Base-by-base conservation (phyloP, 2,888 invertebrate species). In the Lingula anatina region DNA sequence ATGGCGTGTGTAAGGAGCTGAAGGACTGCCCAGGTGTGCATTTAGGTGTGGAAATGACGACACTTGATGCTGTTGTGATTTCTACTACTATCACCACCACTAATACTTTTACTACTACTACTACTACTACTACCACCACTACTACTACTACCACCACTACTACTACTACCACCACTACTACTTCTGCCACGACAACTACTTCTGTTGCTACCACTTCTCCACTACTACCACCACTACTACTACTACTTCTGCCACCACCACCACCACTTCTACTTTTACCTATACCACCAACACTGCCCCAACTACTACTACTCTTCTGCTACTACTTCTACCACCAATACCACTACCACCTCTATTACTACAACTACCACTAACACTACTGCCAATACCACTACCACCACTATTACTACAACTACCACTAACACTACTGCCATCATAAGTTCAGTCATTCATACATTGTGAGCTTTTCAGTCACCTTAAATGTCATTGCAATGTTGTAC, bases 61-160 rank as follows among this genome's bases (percentile, higher is more conserved):
- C n/a, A n/a, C n/a, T n/a, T 46, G 26, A 12, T 46, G n/a, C 39
- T 37, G 35, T 3, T 44, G 35, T 23, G 28, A 36, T 20, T 21
- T 35, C 3, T 35, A n/a, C 44, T 35, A 44, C 44, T 21, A 3
- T 35, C 35, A 1, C 36, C 35, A 24, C 3, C 35, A 21, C 27
- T 44, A 31, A n/a, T 31, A 20, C 44, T 31, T 20, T 31, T 31
- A 44, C 31, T 31, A 44, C 31, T 31, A 31, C 44, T 31, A 31
- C 44, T n/a, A 31, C 44, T n/a, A 21, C 35, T 31, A 44, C 44
- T 44, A 18, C 44, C 20, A 44, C 31, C 5, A 24, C 45, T 45
- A 36, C 45, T 35, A 36, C 36, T 35, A 5, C 21, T 36, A 37
- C 45, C 23, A 37, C 45, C 37, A 25, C 46, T 46, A 36, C 36